These are phyloP conservation scores for Myxocyprinus asiaticus DNA, from an alignment of 2,113 vertebrate species.

Conservation along the genomic window DNA sequence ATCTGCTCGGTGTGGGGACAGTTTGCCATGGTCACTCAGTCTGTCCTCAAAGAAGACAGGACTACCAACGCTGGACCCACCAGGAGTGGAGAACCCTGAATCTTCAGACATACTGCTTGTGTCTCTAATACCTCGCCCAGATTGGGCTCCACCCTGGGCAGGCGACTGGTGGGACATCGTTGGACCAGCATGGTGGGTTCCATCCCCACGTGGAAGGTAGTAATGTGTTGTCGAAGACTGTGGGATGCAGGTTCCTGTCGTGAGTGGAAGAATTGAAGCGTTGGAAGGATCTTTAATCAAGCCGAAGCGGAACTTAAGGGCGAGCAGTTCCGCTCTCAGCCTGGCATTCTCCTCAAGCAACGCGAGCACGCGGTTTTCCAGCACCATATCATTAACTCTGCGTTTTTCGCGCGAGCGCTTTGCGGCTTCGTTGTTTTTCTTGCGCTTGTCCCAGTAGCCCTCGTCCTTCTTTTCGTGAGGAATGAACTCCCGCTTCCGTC, in stretches of 20 bases:
- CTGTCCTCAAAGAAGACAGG: conserved; percentile 83
- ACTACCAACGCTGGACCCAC: conserved; percentile 79
- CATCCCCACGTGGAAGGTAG: conserved; percentile 60
- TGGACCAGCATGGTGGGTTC: conserved; percentile 15
- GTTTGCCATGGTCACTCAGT: conserved; percentile 74
- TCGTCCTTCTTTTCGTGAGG: conserved; percentile 82
- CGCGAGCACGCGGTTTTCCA: conserved; percentile 79
- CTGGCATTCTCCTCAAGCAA: conserved; percentile 84
- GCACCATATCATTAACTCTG: conserved; percentile 81
- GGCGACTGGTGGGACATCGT: not conserved
- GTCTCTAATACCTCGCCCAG: conserved; percentile 58
- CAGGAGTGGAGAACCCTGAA: conserved; percentile 82
- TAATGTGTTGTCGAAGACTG: conserved; percentile 58
- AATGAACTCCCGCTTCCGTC: conserved; percentile 82
- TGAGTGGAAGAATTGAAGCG: conserved; percentile 63
- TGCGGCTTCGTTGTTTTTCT: conserved; percentile 85
- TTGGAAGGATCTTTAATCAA: conserved; percentile 78
- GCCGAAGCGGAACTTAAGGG: conserved; percentile 82
- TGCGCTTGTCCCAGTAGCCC: conserved; percentile 85
- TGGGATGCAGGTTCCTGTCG: conserved; percentile 55
- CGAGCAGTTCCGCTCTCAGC: conserved; percentile 79
- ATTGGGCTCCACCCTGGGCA: not conserved
- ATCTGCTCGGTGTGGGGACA: conserved; percentile 69
- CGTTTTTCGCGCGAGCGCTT: conserved; percentile 84
- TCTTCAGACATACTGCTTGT: conserved; percentile 75